Conservation (phyloP, 2,888 invertebrate species). For the Anagyrus pseudococci region DNA sequence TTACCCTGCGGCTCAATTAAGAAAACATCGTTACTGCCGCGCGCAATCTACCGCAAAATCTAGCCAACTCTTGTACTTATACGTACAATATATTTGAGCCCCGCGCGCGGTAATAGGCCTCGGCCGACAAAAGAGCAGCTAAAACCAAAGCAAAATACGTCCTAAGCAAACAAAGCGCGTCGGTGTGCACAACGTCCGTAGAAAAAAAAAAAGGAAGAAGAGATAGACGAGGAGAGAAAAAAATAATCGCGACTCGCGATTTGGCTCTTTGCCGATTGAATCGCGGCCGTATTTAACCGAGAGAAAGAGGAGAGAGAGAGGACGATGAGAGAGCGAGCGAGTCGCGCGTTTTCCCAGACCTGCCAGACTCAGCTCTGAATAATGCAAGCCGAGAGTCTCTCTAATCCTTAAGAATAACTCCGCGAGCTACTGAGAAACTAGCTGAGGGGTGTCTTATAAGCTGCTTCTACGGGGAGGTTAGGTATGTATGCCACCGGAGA, state of each 20-base stretch:
- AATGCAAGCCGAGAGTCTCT: background rate
- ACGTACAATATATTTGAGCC: too few species aligned
- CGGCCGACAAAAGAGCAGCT: conserved; percentile 37
- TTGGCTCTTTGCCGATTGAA: background rate
- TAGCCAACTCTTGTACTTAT: background rate
- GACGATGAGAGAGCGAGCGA: background rate
- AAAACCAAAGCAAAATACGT: conserved; percentile 40
- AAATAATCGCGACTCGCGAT: background rate
- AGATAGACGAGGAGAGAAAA: background rate
- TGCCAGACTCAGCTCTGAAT: conserved; percentile 1
- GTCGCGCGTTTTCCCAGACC: too few species aligned
- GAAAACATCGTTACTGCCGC: conserved; percentile 17
- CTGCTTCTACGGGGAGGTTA: background rate
- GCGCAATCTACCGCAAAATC: background rate
- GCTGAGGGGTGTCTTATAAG: background rate
- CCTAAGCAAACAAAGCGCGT: conserved; percentile 41
- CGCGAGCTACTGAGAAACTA: background rate
- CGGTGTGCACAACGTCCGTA: background rate
- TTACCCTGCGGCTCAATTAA: conserved; percentile 18
- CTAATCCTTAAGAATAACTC: conserved; percentile 30
- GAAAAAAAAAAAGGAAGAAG: background rate
- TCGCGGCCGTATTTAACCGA: too few species aligned
- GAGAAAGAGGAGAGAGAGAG: background rate
- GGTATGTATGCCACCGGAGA: too few species aligned
- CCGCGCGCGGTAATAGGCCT: too few species aligned